phyloP scores from a whole-genome alignment of 1,140 invertebrate genomes.

The Brachionus asplanchnoidis region DNA sequence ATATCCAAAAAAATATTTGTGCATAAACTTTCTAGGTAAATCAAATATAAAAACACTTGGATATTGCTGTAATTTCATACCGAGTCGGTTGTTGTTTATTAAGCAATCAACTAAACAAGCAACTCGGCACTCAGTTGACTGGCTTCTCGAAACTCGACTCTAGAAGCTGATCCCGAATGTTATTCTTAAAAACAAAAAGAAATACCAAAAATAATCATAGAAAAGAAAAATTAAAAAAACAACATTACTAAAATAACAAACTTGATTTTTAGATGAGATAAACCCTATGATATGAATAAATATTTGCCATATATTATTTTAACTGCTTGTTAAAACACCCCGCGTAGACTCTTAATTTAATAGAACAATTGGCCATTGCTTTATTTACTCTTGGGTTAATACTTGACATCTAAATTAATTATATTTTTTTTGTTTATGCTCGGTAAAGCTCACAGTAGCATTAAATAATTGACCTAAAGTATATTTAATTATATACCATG shows the following conservation, averaged over 20 bases:
- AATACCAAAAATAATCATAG: background rate
- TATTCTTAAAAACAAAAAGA: background rate
- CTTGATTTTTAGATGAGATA: background rate
- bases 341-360: background rate
- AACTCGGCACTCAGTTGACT: background rate
- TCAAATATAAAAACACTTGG: background rate
- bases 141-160: background rate
- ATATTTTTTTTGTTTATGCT: background rate
- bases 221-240: background rate
- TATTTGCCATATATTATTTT: background rate
- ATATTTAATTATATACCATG: constrained; percentile 1
- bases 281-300: background rate
- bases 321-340: background rate
- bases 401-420: constrained; percentile 2
- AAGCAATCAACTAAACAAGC: background rate
- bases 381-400: constrained; percentile 9
- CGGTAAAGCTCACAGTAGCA: background rate
- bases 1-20: background rate
- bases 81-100: background rate
- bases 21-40: background rate
- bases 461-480: constrained; percentile 20
- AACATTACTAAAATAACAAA: background rate
- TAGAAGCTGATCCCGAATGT: background rate
- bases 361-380: background rate
- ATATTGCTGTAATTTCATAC: background rate